These are phyloP conservation scores for Oreohelix idahoensis DNA, from an alignment of 1,140 invertebrate genomes.

Conservation along the genomic window DNA sequence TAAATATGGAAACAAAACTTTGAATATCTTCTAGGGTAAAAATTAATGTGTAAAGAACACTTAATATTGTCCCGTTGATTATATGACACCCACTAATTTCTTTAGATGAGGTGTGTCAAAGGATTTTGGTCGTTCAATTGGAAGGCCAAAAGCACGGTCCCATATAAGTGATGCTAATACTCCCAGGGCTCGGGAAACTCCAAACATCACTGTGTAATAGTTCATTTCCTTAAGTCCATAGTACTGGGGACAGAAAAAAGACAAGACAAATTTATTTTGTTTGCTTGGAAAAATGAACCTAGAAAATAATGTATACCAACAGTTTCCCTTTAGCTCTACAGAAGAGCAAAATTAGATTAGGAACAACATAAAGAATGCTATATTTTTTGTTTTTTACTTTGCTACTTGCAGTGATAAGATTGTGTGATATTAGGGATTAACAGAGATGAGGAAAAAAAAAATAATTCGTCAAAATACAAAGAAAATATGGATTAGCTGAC, in stretches of 20 bases:
- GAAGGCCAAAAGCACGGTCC: constrained; percentile 94
- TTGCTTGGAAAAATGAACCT: neutral
- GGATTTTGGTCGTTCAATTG: constrained; percentile 97
- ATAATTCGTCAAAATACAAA: too few relatives aligned
- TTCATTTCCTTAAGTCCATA: constrained; percentile 98
- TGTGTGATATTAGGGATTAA: too few relatives aligned
- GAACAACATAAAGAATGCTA: too few relatives aligned
- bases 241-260: constrained; percentile 79
- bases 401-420: too few relatives aligned
- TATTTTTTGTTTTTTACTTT: too few relatives aligned
- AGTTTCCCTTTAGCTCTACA: too few relatives aligned
- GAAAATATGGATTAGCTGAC: too few relatives aligned
- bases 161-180: constrained; percentile 92
- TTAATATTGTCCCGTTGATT: neutral
- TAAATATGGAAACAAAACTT: too few relatives aligned
- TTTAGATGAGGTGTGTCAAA: constrained; percentile 90
- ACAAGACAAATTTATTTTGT: neutral
- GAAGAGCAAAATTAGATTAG: too few relatives aligned
- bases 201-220: constrained; percentile 98
- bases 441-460: too few relatives aligned
- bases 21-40: too few relatives aligned
- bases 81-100: constrained; percentile 59
- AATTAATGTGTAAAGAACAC: too few relatives aligned
- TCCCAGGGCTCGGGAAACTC: constrained; percentile 94
- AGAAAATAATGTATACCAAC: neutral